Evolutionary conservation across 2,113 vertebrate genomes (phyloP), one percentile per base, ranked within the genome.

Genomic region (Pomatorhinus ruficollis): DNA sequence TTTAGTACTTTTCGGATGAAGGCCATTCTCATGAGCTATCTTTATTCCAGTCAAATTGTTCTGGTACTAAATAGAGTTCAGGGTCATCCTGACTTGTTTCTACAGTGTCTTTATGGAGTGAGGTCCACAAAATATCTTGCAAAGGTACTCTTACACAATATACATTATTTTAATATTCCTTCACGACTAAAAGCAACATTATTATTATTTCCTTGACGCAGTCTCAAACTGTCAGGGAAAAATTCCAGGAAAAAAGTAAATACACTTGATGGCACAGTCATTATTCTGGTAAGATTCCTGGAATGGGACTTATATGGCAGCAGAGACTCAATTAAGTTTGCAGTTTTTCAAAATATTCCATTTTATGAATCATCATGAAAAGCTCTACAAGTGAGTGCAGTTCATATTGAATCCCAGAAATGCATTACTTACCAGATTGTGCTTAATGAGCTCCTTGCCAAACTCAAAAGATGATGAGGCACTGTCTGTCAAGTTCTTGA

Each of bases 371-470:
- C 47, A 91, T 54, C 40, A 78, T 28, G 44, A 53, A 82, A 71
- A 93, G 42, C 16, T 84, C 50, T 63, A 63, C n/a, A 91, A 83
- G 40, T n/a, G 14, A 87, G 8, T 11, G 42, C 20, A 74, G 44
- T 53, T 82, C 47, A 57, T 61, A 77, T 42, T 35, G 93, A 88
- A 68, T 37, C 40, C 2, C 3, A 88, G 44, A 92, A 69, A 63
- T 33, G 59, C 11, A 33, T 79, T 95, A 97, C 97, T 99, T 96
- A 99, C 99, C 98, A 99, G 98, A 97, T 99, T 99, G 97, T 99
- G 99, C 83, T 98, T 98, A 97, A 99, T 99, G 86, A 99, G 99
- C 93, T 99, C 99, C 95, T 99, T 99, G 81, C 99, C 99, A 98
- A 99, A 99, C 97, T 99, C 99, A 97, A 99, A 99, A 45, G 99